phyloP scores from a whole-genome alignment of 2,797 vertebrate genomes.

The Saxicola maurus region DNA sequence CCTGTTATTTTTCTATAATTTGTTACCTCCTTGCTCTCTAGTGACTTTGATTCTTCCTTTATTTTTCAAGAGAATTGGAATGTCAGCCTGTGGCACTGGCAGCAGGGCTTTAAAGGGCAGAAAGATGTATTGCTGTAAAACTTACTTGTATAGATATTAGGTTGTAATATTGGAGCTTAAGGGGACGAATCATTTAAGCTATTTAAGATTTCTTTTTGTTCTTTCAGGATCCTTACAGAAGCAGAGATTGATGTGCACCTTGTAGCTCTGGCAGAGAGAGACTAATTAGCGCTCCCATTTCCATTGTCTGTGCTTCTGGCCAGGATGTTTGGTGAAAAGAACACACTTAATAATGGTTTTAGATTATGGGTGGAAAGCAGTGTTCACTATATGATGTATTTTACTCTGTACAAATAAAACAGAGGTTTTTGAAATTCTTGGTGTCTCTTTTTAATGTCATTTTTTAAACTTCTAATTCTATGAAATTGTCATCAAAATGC shows the following conservation, averaged over 20 bases:
- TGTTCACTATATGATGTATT: slow-evolving; percentile 78
- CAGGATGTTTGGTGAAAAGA: slow-evolving; percentile 53
- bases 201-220: slow-evolving; percentile 19
- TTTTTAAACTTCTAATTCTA: not conserved
- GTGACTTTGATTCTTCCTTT: not conserved
- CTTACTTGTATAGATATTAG: not conserved
- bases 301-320: slow-evolving; percentile 38
- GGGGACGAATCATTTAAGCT: not conserved
- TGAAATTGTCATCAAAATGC: not conserved
- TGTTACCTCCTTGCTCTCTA: not conserved
- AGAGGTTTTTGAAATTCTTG: slow-evolving; percentile 72
- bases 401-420: slow-evolving; percentile 78
- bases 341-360: slow-evolving; percentile 55
- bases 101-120: not conserved
- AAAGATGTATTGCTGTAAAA: not conserved
- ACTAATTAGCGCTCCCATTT: slow-evolving; percentile 74
- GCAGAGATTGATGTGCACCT: slow-evolving; percentile 90
- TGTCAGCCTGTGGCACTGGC: not conserved
- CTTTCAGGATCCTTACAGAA: slow-evolving; percentile 91
- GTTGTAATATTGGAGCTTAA: not conserved
- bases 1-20: not conserved
- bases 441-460: slow-evolving; percentile 23
- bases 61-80: not conserved
- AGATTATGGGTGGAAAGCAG: slow-evolving; percentile 65
- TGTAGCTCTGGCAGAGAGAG: slow-evolving; percentile 91